Base-by-base conservation (phyloP, 2,797 vertebrate genomes). In the Artibeus jamaicensis region DNA sequence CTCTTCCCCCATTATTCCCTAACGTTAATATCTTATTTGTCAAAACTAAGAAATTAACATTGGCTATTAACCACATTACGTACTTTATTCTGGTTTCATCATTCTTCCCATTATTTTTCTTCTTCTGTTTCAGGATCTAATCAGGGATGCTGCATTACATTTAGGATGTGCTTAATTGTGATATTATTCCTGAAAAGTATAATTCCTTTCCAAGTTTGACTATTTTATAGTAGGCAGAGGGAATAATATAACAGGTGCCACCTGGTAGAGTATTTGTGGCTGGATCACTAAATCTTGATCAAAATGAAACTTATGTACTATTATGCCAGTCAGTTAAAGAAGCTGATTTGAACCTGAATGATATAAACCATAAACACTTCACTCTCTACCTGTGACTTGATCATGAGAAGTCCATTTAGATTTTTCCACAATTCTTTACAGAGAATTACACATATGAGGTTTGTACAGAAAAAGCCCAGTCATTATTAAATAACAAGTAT, bases 241-340 rank as follows among this genome's bases (percentile, higher is more conserved):
- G 14, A 81, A 62, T 92, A 86, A 89, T 16, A 0, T 67, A 97
- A 95, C 24, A 88, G 4, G 6, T 71, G 55, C 18, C 50, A 86
- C 55, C 59, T 96, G 79, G 32, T 83, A 1, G 1, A 12, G 4
- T 92, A 68, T 94, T 94, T 73, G 91, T 73, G 91, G 57, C 71
- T 74, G 50, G 65, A 88, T 97, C 15, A 1, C 37, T 37, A 83
- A 85, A 15, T 86, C 29, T 92, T 93, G 79, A 44, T 97, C 18
- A 94, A 83, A 97, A 95, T 76, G 44, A 32, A 78, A 85, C 37
- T 50, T 37, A 7, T 37, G 2, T 50, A 5, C 73, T 32, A 70
- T 91, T 91, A 18, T 65, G 42, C 9, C 19, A 73, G 59, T 89
- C 39, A 70, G 19, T 50, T 78, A 46, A 73, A 37, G 62, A 73